phyloP scores from a whole-genome alignment of 2,113 vertebrate genomes.

The Microtus ochrogaster region DNA sequence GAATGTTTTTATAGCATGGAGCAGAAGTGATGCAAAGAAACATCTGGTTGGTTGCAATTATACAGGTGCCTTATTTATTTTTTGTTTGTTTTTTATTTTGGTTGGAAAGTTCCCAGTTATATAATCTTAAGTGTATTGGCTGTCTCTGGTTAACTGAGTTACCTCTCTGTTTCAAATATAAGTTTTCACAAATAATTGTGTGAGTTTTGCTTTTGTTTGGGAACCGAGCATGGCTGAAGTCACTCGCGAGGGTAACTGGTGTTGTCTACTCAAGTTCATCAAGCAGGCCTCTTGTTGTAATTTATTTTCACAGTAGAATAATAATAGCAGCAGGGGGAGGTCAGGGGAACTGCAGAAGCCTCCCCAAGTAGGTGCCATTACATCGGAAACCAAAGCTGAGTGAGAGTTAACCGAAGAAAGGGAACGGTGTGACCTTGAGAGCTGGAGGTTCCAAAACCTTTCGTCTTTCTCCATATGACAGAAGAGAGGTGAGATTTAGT shows the following conservation, averaged over 20 bases:
- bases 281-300: neutral
- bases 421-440: neutral
- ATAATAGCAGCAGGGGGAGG: neutral
- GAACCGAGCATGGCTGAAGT: neutral
- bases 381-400: neutral
- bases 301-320: neutral
- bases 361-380: neutral
- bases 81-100: neutral
- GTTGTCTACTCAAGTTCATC: neutral
- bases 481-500: neutral
- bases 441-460: neutral
- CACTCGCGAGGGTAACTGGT: neutral
- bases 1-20: neutral
- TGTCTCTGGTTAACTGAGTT: neutral
- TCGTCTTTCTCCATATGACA: rapidly evolving
- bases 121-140: neutral
- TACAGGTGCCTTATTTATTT: neutral
- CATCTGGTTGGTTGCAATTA: neutral
- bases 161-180: neutral
- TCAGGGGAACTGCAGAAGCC: neutral
- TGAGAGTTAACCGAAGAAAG: neutral
- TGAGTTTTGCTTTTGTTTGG: neutral
- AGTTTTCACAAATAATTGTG: neutral
- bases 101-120: neutral
- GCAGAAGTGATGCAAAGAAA: neutral